A percentile compares a stretch with the other conserved stretches of the same genome.
Evolutionary conservation across 2,888 invertebrate genomes (phyloP).

Genomic region (Microctonus brassicae): DNA sequence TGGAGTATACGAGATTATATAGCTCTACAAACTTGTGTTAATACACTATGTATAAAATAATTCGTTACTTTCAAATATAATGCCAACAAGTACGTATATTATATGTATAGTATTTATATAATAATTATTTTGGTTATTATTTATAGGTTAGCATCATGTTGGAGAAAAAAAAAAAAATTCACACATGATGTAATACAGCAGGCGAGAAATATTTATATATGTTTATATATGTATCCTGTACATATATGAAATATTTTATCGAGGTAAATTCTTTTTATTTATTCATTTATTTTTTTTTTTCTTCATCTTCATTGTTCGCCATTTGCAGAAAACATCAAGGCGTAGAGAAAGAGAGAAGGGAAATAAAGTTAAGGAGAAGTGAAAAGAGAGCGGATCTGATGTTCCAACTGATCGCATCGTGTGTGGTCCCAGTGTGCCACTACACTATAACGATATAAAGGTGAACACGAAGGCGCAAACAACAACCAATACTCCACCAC

Average conservation of each 20-base stretch:
- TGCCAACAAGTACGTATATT: neutral
- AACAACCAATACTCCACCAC: neutral
- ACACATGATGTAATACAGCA: too few species aligned
- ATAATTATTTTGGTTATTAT: neutral
- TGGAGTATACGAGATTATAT: neutral
- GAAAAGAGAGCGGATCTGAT: constrained; percentile 41
- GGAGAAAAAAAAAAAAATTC: too few species aligned
- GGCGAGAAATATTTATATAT: neutral
- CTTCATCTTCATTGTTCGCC: constrained; percentile 17
- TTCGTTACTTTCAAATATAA: neutral
- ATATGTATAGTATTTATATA: neutral
- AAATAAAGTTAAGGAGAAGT: constrained; percentile 39
- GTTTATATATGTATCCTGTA: too few species aligned
- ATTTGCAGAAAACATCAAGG: constrained; percentile 24
- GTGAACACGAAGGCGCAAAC: constrained; percentile 40
- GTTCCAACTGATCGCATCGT: constrained; percentile 53
- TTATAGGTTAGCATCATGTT: too few species aligned
- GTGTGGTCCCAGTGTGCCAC: constrained; percentile 61
- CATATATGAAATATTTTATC: neutral
- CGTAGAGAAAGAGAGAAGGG: constrained; percentile 10
- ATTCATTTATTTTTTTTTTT: neutral
- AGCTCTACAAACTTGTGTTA: neutral
- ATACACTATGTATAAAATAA: neutral
- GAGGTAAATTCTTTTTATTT: constrained; percentile 24
- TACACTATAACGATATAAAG: constrained; percentile 44